Percentiles rank a stretch among this genome's conserved stretches.
phyloP scores from a whole-genome alignment of 2,113 vertebrate genomes.

The Beaufortia kweichowensis region DNA sequence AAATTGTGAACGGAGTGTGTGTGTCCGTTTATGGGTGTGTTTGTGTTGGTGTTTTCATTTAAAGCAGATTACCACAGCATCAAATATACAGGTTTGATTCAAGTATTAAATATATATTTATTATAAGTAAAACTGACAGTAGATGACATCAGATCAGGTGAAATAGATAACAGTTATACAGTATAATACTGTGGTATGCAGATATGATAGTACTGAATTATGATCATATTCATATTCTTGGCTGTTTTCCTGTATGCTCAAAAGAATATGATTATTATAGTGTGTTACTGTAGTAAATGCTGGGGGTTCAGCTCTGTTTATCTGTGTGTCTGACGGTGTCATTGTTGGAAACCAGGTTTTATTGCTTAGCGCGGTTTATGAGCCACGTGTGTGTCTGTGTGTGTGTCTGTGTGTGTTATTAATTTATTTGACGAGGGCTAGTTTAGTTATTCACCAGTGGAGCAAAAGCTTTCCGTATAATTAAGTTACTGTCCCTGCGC shows the following conservation, averaged over 20 bases:
- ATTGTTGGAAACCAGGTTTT: not conserved
- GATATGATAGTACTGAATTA: not conserved
- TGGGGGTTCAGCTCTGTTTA: not conserved
- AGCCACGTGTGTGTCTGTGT: not conserved
- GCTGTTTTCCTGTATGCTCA: no score
- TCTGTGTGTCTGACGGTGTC: conserved; percentile 10
- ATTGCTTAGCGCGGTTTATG: not conserved
- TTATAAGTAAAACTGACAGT: not conserved
- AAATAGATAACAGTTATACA: no score
- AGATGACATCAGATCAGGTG: not conserved
- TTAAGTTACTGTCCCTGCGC: conserved; percentile 31
- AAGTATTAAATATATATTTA: not conserved
- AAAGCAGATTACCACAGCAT: not conserved
- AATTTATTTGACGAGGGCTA: conserved; percentile 20
- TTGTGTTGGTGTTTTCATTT: not conserved
- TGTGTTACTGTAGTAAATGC: not conserved
- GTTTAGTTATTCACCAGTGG: conserved; percentile 14
- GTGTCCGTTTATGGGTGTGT: not conserved
- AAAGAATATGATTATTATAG: no score
- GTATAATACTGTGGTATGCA: not conserved
- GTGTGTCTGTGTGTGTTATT: conserved; percentile 17
- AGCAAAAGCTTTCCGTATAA: conserved; percentile 41
- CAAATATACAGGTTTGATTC: not conserved
- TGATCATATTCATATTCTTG: not conserved
- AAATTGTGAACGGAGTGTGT: not conserved